Evolutionary conservation across 1,140 invertebrate species (phyloP).

Genomic region (Mylabris phalerata): DNA sequence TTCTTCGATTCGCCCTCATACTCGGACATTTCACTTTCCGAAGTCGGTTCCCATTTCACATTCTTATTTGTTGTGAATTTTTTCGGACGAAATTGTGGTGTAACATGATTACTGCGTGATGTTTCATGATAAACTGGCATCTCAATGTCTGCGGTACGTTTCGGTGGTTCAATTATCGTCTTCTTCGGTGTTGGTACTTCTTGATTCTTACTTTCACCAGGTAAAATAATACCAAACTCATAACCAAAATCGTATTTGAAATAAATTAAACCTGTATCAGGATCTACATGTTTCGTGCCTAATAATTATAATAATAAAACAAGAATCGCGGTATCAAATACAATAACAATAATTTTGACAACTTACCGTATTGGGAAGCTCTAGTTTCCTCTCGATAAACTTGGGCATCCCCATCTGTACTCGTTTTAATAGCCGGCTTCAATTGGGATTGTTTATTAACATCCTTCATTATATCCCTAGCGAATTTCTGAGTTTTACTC

Average conservation of each 20-base stretch:
- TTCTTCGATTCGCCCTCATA: slow-evolving; percentile 45
- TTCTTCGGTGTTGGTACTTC: slow-evolving; percentile 42
- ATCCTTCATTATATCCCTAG: slow-evolving; percentile 58
- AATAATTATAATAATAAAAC: slow-evolving; percentile 6
- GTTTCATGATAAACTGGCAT: slow-evolving; percentile 59
- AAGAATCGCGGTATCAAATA: not conserved
- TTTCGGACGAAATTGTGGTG: slow-evolving; percentile 34
- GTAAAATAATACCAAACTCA: slow-evolving; percentile 68
- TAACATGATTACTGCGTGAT: slow-evolving; percentile 23
- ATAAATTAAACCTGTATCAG: slow-evolving; percentile 69
- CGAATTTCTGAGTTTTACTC: slow-evolving; percentile 62
- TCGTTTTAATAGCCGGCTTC: slow-evolving; percentile 50
- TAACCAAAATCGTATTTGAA: slow-evolving; percentile 81
- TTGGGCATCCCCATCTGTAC: slow-evolving; percentile 50
- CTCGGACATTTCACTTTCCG: slow-evolving; percentile 56
- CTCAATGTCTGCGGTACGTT: slow-evolving; percentile 50
- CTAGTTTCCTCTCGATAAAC: slow-evolving; percentile 64
- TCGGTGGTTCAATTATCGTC: slow-evolving; percentile 45
- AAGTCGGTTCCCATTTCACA: slow-evolving; percentile 58
- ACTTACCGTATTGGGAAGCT: slow-evolving; percentile 63
- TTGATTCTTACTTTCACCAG: slow-evolving; percentile 55
- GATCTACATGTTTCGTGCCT: slow-evolving; percentile 72
- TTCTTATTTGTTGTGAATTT: slow-evolving; percentile 47
- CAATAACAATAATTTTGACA: not conserved
- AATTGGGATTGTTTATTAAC: slow-evolving; percentile 45